Percentiles rank a stretch among this genome's conserved stretches.
Evolutionary conservation across 2,113 vertebrate species (phyloP).

Genomic region (Cynopterus brachyotis): DNA sequence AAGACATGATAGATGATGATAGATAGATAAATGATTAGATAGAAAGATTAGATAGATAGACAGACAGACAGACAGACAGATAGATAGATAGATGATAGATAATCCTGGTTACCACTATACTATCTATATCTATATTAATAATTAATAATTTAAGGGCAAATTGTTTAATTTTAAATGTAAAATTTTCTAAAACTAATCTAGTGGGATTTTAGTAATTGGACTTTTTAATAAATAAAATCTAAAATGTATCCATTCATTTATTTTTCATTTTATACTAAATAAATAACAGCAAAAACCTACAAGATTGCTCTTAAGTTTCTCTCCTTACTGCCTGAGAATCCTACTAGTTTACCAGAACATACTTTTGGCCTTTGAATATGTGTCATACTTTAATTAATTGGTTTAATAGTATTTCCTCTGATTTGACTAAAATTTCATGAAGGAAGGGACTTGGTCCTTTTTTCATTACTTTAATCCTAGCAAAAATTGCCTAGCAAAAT

Average conservation of each 20-base stretch:
- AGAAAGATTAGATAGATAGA: background rate
- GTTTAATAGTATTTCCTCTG: background rate
- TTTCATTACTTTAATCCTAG: background rate
- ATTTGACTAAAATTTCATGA: background rate
- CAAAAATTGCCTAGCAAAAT: background rate
- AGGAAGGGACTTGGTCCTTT: background rate
- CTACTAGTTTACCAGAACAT: background rate
- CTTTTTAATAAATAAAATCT: background rate
- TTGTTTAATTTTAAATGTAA: background rate
- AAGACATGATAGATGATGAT: background rate
- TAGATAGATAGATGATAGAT: background rate
- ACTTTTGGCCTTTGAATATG: background rate
- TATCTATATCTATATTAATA: background rate
- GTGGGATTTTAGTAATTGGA: background rate
- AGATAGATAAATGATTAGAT: background rate
- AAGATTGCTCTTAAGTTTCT: background rate
- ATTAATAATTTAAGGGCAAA: background rate
- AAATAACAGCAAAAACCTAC: background rate
- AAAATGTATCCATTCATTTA: background rate
- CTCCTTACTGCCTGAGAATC: background rate
- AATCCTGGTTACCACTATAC: background rate
- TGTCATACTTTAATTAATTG: background rate
- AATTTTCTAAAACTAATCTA: background rate
- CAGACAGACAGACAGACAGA: background rate
- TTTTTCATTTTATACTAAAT: background rate